Percentiles rank a stretch among this genome's conserved stretches.
Conservation (phyloP, 2,113 vertebrate species). For the Apteryx mantelli region DNA sequence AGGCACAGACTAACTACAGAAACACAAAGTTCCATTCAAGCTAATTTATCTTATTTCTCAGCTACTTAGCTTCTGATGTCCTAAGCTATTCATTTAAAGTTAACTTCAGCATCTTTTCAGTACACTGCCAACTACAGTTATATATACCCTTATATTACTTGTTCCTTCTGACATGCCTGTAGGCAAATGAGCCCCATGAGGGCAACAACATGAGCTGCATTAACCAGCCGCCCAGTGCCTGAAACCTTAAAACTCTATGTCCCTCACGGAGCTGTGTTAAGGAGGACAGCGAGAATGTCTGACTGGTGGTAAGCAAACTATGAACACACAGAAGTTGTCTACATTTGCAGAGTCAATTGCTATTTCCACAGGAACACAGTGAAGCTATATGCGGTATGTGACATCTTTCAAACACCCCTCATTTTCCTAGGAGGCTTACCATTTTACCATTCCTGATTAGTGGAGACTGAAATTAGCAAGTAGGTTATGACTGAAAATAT, state of each 20-base stretch:
- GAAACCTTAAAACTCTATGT: neutral
- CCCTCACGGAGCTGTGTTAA: too few species aligned
- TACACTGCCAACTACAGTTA: slow-evolving; percentile 20
- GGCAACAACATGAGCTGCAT: slow-evolving; percentile 36
- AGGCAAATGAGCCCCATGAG: slow-evolving; percentile 57
- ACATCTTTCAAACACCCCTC: neutral
- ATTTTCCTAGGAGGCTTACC: neutral
- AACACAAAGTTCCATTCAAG: neutral
- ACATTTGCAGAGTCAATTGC: neutral
- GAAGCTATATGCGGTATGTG: neutral
- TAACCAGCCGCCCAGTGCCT: neutral
- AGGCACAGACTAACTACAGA: neutral
- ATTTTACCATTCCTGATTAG: neutral
- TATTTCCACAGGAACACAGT: neutral
- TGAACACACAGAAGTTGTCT: neutral
- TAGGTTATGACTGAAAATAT: neutral
- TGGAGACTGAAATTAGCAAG: neutral
- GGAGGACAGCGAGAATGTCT: neutral
- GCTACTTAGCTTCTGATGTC: slow-evolving; percentile 26
- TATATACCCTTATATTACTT: slow-evolving; percentile 22
- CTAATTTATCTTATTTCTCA: slow-evolving; percentile 45
- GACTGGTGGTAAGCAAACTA: neutral
- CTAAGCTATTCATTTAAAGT: slow-evolving; percentile 11
- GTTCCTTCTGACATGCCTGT: slow-evolving; percentile 59
- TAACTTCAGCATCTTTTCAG: slow-evolving; percentile 29